phyloP scores from a whole-genome alignment of 2,113 vertebrate genomes.

The Sigmodon hispidus region DNA sequence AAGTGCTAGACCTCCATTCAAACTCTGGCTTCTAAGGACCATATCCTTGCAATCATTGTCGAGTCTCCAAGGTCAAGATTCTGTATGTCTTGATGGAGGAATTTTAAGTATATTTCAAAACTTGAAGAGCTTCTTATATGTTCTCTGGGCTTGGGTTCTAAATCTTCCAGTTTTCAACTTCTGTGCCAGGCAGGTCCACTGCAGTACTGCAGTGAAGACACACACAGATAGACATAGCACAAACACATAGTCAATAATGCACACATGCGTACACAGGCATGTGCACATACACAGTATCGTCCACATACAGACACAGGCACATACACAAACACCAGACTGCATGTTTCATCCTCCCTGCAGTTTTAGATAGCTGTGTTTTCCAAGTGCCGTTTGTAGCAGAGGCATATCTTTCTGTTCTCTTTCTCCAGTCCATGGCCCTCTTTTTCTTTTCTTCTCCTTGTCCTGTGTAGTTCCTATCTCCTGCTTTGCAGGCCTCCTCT shows the following conservation, averaged over 20 bases:
- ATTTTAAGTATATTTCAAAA: neutral
- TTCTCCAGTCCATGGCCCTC: neutral
- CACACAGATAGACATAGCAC: neutral
- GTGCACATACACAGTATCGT: neutral
- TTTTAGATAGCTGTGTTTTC: neutral
- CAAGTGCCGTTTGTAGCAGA: neutral
- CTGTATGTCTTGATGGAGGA: neutral
- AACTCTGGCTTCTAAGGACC: neutral
- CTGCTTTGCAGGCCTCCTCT: neutral
- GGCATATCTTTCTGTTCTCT: neutral
- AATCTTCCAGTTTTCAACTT: neutral
- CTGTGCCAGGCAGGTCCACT: neutral
- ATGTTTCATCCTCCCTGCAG: neutral
- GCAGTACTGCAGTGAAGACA: accelerated
- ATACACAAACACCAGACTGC: neutral
- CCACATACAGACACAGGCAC: neutral
- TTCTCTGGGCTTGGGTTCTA: neutral
- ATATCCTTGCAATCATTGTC: neutral
- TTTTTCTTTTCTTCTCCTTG: neutral
- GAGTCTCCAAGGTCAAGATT: neutral
- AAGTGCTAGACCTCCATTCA: neutral
- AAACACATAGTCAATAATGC: neutral
- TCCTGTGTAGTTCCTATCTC: neutral
- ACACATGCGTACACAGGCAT: neutral
- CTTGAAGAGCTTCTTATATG: neutral